Base-by-base conservation (phyloP, 2,797 vertebrate genomes). In the Peromyscus aztecus region DNA sequence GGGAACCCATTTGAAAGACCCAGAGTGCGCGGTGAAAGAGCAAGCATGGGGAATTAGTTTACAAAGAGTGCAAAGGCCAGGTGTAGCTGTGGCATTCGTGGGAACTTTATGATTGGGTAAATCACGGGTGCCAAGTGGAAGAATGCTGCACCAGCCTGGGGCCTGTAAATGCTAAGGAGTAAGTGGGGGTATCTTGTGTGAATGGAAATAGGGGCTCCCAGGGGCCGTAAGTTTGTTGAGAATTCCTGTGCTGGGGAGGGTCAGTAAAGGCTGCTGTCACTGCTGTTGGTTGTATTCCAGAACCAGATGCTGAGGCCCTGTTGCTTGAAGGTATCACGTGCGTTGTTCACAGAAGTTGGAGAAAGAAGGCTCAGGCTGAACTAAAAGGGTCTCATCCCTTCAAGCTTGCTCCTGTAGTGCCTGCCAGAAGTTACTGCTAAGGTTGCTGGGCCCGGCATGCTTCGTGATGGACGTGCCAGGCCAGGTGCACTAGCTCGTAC, bases 11-110 rank as follows among this genome's bases (percentile, higher is more conserved):
- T 21, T 40, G 52, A 75, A 59, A 59, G 86, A 83, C 37, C 31
- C 2, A 0, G 52, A 43, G 37, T 59, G 52, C 2, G 0, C 0
- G n/a, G n/a, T 8, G 37, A 57, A 75, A 13, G 69, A 88, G 16
- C 9, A 31, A 75, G 52, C 16, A 4, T 40, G 4, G n/a, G 52
- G 40, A 31, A 19, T 59, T 6, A 14, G 10, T 88, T 57, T 71
- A 40, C 11, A 21, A 31, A 57, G 37, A 11, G 37, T 34, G 1
- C 69, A 59, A 43, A 43, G 69, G 71, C 71, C 37, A 76, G 71
- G 17, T 7, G 55, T 21, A 61, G 37, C 37, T 59, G 19, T 14
- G 43, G 29, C 16, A 34, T 23, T 61, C 2, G 0, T 24, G 71
- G 29, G 37, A 43, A 61, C 40, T 34, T 88, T 46, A 24, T 61